These are phyloP conservation scores for Mechanitis messenoides DNA, from an alignment of 2,888 invertebrate species.

Conservation along the genomic window DNA sequence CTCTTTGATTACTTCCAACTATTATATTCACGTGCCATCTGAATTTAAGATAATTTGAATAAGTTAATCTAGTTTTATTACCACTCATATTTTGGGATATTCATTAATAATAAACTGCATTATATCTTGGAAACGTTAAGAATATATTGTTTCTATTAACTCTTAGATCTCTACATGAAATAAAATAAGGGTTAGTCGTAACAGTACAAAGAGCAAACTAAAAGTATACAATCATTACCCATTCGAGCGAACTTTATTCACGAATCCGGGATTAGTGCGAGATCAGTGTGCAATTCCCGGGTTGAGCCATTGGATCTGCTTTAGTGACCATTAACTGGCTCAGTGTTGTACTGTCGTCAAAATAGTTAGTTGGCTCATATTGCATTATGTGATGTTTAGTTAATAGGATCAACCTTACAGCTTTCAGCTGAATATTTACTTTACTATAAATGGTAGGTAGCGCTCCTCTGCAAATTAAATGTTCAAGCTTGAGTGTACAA, in stretches of 20 bases:
- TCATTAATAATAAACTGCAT: background rate
- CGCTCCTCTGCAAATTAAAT: constrained; percentile 6
- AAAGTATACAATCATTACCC: constrained; percentile 22
- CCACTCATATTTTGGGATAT: background rate
- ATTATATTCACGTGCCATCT: constrained; percentile 29
- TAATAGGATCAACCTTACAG: constrained; percentile 18
- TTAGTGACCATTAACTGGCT: constrained; percentile 36
- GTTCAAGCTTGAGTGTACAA: background rate
- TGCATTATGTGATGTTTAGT: constrained; percentile 22
- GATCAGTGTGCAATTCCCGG: constrained; percentile 27
- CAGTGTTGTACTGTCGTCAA: constrained; percentile 22
- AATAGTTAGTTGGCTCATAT: constrained; percentile 25
- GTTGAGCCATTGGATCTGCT: constrained; percentile 32
- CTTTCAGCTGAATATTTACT: background rate
- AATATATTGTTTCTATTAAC: background rate
- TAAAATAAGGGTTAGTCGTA: background rate
- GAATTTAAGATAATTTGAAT: constrained; percentile 14
- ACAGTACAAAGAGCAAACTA: constrained; percentile 18
- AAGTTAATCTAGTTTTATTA: constrained; percentile 6
- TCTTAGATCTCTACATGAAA: background rate
- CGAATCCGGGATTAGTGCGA: constrained; percentile 23
- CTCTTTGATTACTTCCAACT: constrained; percentile 53
- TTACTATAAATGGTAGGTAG: background rate
- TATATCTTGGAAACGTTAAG: background rate
- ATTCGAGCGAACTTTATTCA: constrained; percentile 20